phyloP scores from a whole-genome alignment of 2,797 vertebrate genomes.

The Platyrinchus mystaceus region DNA sequence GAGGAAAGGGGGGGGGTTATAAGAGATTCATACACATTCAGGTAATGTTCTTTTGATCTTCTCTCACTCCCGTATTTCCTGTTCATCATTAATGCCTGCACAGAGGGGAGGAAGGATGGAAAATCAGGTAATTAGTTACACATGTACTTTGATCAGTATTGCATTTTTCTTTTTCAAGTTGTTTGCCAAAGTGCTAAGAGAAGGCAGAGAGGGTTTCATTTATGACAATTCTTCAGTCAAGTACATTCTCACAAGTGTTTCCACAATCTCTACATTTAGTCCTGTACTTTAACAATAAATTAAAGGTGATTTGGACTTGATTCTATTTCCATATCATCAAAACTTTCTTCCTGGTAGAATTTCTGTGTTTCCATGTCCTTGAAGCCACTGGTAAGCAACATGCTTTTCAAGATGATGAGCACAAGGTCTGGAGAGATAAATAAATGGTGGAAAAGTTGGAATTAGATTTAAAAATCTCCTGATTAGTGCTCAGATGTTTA shows the following conservation, averaged over 20 bases:
- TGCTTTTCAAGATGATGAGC: background rate
- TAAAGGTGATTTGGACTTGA: background rate
- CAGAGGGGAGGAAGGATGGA: background rate
- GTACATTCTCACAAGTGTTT: background rate
- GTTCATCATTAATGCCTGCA: background rate
- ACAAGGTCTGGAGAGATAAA: background rate
- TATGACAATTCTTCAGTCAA: background rate
- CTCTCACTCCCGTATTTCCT: background rate
- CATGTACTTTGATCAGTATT: conserved; percentile 41
- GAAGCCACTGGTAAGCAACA: background rate
- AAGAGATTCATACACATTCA: background rate
- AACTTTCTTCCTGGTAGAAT: background rate
- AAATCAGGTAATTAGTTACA: conserved; percentile 51
- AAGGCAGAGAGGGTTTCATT: background rate
- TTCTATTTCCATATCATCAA: background rate
- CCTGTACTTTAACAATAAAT: background rate
- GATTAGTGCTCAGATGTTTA: background rate
- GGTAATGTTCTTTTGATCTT: conserved; percentile 52
- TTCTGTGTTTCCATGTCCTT: background rate
- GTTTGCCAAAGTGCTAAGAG: background rate
- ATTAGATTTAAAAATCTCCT: background rate
- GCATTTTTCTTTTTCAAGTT: conserved; percentile 31
- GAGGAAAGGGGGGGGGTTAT: background rate
- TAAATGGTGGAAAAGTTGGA: background rate
- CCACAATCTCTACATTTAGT: background rate